Base-by-base conservation (phyloP, 2,113 vertebrate species). In the Chaetorhynchus papuensis region DNA sequence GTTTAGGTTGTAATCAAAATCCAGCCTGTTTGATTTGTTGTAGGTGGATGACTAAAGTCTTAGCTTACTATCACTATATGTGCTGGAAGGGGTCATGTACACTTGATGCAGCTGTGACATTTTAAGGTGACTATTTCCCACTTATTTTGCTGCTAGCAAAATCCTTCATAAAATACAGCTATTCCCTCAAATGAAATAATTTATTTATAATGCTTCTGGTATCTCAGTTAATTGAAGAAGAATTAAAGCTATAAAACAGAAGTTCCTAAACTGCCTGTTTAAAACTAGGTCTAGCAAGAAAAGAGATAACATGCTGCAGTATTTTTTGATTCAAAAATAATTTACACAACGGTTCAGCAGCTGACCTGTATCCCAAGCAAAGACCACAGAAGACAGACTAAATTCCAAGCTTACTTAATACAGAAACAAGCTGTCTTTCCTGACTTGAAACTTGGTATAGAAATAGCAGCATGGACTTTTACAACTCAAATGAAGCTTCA, bases 131-230 rank as follows among this genome's bases (percentile, higher is more conserved):
- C 42, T 77, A 28, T 81, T 84, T 84, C 30, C 47, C 87, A 90
- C 52, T 94, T 92, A 86, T 70, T 92, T 94, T 94, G 61, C 44
- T 95, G 80, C 33, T 90, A 94, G 52, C 27, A 94, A 95, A 97
- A 76, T 83, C 50, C 61, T 93, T 96, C 90, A 86, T 68, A 94
- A 96, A 96, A 94, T 8, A 94, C 70, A 80, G n/a, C 11, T 92
- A 75, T 85, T 83, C 31, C 18, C 13, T 59, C 35, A 90, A 95
- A 91, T 90, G 30, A 86, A 94, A 72, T 27, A 39, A 71, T 83
- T 96, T 31, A n/a, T 91, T 88, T 84, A 66, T 70, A 88, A 83
- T 49, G 45, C 41, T 91, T 92, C 96, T 93, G 88, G 80, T 96
- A 68, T 93, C 49, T 69, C 78, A 90, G 70, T 94, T 91, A 97